Percentiles rank a stretch among this genome's conserved stretches.
Evolutionary conservation across 2,797 vertebrate species (phyloP).

Genomic region (Gymnoscopelus braueri): DNA sequence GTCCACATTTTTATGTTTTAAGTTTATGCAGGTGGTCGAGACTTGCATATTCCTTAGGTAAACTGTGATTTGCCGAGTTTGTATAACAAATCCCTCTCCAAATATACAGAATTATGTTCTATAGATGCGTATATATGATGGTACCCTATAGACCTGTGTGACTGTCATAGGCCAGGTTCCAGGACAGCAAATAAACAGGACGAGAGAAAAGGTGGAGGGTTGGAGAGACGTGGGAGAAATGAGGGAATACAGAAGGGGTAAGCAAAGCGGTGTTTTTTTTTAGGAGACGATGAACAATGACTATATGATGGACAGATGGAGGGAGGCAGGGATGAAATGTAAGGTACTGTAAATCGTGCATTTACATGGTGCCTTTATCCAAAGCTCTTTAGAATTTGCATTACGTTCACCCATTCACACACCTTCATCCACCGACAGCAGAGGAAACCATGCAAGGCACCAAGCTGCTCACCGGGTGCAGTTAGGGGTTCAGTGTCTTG

Average conservation of each 20-base stretch:
- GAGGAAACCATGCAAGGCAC: too few relatives aligned
- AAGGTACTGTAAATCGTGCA: background rate
- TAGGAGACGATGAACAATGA: conserved; percentile 14
- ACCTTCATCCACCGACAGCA: too few relatives aligned
- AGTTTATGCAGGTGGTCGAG: conserved; percentile 55
- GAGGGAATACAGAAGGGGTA: conserved; percentile 23
- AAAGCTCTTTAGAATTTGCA: too few relatives aligned
- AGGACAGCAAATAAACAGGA: conserved; percentile 58
- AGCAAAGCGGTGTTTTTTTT: conserved; percentile 12
- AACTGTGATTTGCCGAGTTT: conserved; percentile 35
- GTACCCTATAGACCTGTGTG: background rate
- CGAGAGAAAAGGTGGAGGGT: conserved; percentile 7
- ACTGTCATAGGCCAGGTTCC: conserved; percentile 28
- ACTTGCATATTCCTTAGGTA: conserved; percentile 36
- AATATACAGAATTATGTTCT: conserved; percentile 39
- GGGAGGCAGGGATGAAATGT: conserved; percentile 10
- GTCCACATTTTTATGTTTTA: conserved; percentile 47
- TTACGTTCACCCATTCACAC: too few relatives aligned
- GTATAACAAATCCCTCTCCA: conserved; percentile 49
- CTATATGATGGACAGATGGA: conserved; percentile 31
- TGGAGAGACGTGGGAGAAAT: conserved; percentile 30
- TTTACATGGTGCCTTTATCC: too few relatives aligned
- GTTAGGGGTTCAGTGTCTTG: too few relatives aligned
- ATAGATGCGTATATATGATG: too few relatives aligned
- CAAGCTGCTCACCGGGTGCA: too few relatives aligned